These are phyloP conservation scores for Phallusia fumigata DNA, from an alignment of 23 tunicate species.

Conservation along the genomic window DNA sequence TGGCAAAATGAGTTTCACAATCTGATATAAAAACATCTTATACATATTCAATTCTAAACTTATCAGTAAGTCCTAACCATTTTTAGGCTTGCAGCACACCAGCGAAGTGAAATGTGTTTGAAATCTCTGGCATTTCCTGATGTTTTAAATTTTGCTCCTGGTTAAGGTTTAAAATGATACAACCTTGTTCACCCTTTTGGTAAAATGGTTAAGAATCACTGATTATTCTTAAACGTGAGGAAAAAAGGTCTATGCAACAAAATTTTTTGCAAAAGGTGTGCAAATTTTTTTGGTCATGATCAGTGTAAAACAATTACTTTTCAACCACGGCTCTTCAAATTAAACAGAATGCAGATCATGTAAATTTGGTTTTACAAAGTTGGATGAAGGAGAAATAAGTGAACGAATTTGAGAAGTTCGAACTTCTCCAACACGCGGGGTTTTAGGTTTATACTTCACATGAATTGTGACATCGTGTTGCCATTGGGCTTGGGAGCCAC, in stretches of 20 bases:
- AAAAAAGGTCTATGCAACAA: no score
- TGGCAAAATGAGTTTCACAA: neutral
- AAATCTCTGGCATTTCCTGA: no score
- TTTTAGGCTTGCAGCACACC: no score
- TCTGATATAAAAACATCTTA: neutral
- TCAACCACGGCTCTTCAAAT: neutral
- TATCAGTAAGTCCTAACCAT: no score
- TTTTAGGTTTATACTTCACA: constrained; percentile 10
- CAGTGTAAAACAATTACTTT: neutral
- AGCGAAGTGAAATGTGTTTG: no score
- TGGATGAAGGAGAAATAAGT: neutral
- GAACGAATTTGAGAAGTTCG: neutral
- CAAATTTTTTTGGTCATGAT: neutral
- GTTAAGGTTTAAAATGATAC: no score
- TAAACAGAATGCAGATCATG: neutral
- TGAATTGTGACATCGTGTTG: constrained; percentile 34
- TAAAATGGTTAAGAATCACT: no score
- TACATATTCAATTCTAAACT: no score
- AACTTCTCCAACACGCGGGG: neutral
- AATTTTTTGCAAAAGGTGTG: neutral
- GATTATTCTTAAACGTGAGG: no score
- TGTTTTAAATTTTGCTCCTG: no score
- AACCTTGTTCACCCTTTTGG: no score
- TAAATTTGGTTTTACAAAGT: neutral
- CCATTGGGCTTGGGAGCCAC: constrained; percentile 16